phyloP scores from a whole-genome alignment of 2,113 vertebrate species.

The Heptranchias perlo region DNA sequence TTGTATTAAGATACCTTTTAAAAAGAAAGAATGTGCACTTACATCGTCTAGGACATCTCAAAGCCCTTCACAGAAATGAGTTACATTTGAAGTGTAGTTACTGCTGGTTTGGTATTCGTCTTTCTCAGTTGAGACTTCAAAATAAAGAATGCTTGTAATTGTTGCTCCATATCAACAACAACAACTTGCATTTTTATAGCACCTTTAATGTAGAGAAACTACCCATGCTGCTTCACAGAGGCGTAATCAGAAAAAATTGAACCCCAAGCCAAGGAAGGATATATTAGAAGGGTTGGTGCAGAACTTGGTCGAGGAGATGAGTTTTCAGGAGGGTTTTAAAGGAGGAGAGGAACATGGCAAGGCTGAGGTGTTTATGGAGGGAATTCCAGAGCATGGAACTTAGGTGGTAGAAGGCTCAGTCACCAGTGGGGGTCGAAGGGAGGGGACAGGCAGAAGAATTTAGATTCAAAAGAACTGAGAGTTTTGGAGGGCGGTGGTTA shows the following conservation, averaged over 20 bases:
- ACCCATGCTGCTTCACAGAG: too few relatives aligned
- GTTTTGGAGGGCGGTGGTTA: background rate
- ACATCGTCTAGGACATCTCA: background rate
- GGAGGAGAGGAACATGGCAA: too few relatives aligned
- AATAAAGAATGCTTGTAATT: background rate
- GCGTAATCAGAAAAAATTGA: background rate
- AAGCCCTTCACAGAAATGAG: background rate
- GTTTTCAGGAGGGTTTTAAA: too few relatives aligned
- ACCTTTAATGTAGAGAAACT: too few relatives aligned
- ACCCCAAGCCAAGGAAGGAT: too few relatives aligned
- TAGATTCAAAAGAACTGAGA: background rate
- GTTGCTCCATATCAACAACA: background rate
- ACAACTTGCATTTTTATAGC: background rate
- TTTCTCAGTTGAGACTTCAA: background rate
- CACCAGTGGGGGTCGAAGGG: background rate
- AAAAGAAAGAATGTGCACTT: background rate
- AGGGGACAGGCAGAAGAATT: background rate
- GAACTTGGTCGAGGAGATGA: background rate
- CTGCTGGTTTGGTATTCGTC: background rate
- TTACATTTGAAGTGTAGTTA: background rate
- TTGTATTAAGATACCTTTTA: background rate
- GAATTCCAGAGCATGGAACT: background rate
- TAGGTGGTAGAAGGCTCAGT: background rate
- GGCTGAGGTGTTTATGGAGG: background rate
- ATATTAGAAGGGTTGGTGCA: background rate